Percentiles rank a stretch among this genome's conserved stretches.
Evolutionary conservation across 2,888 invertebrate species (phyloP).

Genomic region (Craniophora ligustri): DNA sequence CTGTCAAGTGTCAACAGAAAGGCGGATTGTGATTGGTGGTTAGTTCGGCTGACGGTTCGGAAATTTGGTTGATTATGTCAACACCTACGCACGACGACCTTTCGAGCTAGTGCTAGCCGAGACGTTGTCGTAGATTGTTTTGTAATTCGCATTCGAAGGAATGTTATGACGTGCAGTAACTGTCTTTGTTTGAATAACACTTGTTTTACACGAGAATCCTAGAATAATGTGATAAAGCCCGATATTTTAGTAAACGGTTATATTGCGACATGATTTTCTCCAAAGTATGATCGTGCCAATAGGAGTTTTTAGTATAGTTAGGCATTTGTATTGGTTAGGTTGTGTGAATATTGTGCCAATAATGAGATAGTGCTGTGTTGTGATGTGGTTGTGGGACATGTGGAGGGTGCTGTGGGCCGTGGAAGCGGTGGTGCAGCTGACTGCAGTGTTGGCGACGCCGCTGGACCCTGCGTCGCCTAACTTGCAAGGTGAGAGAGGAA

Average conservation of each 20-base stretch:
- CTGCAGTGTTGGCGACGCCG: constrained; percentile 77
- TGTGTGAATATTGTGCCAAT: constrained; percentile 88
- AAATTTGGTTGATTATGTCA: too few relatives aligned
- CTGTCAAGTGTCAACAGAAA: too few relatives aligned
- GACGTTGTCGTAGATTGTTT: constrained; percentile 68
- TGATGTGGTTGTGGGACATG: constrained; percentile 88
- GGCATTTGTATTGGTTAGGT: constrained; percentile 85
- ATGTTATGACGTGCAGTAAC: constrained; percentile 88
- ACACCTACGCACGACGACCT: background rate
- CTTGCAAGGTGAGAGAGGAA: constrained; percentile 83
- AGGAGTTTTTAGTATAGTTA: constrained; percentile 85
- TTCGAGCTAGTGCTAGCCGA: constrained; percentile 65
- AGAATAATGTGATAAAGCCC: constrained; percentile 79
- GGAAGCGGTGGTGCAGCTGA: constrained; percentile 78
- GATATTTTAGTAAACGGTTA: constrained; percentile 62
- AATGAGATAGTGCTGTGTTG: constrained; percentile 88
- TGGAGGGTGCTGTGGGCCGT: constrained; percentile 85
- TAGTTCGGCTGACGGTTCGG: too few relatives aligned
- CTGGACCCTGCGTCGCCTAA: constrained; percentile 78
- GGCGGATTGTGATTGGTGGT: too few relatives aligned
- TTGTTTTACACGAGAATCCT: constrained; percentile 65
- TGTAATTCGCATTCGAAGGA: constrained; percentile 69
- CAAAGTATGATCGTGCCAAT: constrained; percentile 87
- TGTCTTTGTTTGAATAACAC: constrained; percentile 85
- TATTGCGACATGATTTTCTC: constrained; percentile 78